Evolutionary conservation across 35 echinoderm and acorn worm species (phyloP), one percentile per base, ranked within the genome.

Genomic region (Stichopus chloronotus): DNA sequence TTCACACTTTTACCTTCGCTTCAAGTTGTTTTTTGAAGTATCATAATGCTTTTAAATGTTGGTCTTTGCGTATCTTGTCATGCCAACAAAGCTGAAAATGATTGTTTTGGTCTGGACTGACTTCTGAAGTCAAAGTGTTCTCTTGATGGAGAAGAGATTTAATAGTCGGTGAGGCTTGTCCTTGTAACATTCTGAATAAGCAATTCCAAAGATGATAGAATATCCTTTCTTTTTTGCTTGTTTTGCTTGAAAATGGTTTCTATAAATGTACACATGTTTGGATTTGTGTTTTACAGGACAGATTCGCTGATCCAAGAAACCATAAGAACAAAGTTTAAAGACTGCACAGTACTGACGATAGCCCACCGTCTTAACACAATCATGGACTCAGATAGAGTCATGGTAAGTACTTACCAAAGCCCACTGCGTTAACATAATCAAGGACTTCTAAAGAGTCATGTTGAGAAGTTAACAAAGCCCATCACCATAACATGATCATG

Each of bases 341-440:
- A 95, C 54, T 98, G 96, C 77, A 98, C 96, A 16, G 96, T 98
- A 7, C 83, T 98, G 0, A 98, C 96, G 8, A 94, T 98, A 17
- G 96, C 96, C 5, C 96, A 98, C 92, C 68, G 96, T 63, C 78
- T 98, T 6, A 89, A 98, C 71, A 98, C 96, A 9, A 93, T 98
- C 77, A 98, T 98, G 94, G 96, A 98, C 72, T 91, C 92, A 5
- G 96, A 98, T 57, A 87, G 94, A 59, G 93, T 98, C 5, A 95
- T 98, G 96, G 96, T 95, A 79, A 90, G 17, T 25, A 87, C 19
- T 14, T 17, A 7, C 30, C 17, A 17, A 17, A 9, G n/a, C 9
- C 22, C 9, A 9, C 10, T 79, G 11, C 17, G 3, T 78, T 25
- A 9, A 76, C 12, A 9, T 17, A 9, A 78, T n/a, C 11, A 9